These are phyloP conservation scores for Glaucopsyche alexis DNA, from an alignment of 2,888 invertebrate species.

Conservation along the genomic window DNA sequence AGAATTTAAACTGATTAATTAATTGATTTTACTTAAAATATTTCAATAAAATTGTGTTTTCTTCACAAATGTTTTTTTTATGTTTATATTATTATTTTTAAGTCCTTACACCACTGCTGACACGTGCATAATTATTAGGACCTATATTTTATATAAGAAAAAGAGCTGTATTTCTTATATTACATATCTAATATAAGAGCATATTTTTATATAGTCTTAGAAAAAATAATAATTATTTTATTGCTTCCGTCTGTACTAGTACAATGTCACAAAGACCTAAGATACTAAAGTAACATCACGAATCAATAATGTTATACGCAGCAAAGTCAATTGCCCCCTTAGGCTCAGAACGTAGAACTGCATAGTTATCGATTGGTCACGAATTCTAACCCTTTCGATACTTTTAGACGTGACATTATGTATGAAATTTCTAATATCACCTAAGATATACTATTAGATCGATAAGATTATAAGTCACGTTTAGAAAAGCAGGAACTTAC, in stretches of 20 bases:
- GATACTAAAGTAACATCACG: neutral
- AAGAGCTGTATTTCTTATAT: too few species aligned
- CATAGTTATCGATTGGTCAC: slow-evolving; percentile 38
- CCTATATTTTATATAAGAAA: too few species aligned
- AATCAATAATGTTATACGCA: slow-evolving; percentile 1
- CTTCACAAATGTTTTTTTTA: too few species aligned
- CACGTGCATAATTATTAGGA: too few species aligned
- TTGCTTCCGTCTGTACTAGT: neutral
- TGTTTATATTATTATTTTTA: too few species aligned
- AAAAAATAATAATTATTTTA: neutral
- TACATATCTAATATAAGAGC: too few species aligned
- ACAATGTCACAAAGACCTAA: neutral
- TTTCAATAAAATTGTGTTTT: too few species aligned
- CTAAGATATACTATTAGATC: neutral
- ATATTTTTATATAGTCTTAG: too few species aligned
- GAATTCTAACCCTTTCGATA: slow-evolving; percentile 31
- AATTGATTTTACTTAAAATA: too few species aligned
- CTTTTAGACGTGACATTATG: neutral
- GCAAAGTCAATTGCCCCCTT: slow-evolving; percentile 14
- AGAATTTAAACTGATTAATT: too few species aligned
- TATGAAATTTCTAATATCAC: slow-evolving; percentile 15
- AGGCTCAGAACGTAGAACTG: neutral
- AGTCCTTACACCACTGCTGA: too few species aligned
- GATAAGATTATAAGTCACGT: neutral
- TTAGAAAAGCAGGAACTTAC: too few species aligned